Percentiles rank a stretch among this genome's conserved stretches.
These are phyloP conservation scores for Drosophila nigromelanica DNA, from an alignment of 1,140 invertebrate genomes.

Conservation along the genomic window DNA sequence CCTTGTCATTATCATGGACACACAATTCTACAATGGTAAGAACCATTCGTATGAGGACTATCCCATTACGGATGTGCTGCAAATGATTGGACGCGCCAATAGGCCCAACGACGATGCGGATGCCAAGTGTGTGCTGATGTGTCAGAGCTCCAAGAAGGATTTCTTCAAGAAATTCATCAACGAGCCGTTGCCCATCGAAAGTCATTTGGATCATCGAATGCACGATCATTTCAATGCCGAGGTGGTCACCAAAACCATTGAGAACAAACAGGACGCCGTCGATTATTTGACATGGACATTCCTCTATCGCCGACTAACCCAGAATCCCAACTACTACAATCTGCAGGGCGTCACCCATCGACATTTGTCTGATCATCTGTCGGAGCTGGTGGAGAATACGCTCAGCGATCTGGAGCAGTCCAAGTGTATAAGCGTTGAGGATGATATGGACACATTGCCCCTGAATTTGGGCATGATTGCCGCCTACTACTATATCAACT, in stretches of 20 bases:
- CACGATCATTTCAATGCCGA: slow-evolving; percentile 99
- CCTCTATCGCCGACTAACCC: slow-evolving; percentile 97
- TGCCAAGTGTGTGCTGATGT: slow-evolving; percentile 98
- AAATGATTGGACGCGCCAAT: slow-evolving; percentile 98
- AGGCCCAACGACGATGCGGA: slow-evolving; percentile 96
- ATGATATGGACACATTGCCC: slow-evolving; percentile 98
- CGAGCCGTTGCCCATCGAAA: slow-evolving; percentile 99
- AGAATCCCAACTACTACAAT: slow-evolving; percentile 99
- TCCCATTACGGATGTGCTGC: slow-evolving; percentile 97
- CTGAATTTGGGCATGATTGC: slow-evolving; percentile 99
- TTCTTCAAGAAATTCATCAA: slow-evolving; percentile 99
- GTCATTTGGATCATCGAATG: slow-evolving; percentile 97
- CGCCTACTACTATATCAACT: slow-evolving; percentile 99
- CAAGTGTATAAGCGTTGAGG: slow-evolving; percentile 98
- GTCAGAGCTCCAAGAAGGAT: slow-evolving; percentile 98
- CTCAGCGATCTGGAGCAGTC: slow-evolving; percentile 97
- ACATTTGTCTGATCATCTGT: slow-evolving; percentile 99
- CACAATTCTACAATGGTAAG: slow-evolving; percentile 98
- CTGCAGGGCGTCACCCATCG: slow-evolving; percentile 97
- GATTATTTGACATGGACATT: slow-evolving; percentile 99
- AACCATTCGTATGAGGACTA: slow-evolving; percentile 98
- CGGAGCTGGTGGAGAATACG: slow-evolving; percentile 98
- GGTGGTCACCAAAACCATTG: slow-evolving; percentile 99
- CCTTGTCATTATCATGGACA: slow-evolving; percentile 98
- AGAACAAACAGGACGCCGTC: slow-evolving; percentile 99